phyloP scores from a whole-genome alignment of 2,797 vertebrate species.

The Hylomyscus alleni region DNA sequence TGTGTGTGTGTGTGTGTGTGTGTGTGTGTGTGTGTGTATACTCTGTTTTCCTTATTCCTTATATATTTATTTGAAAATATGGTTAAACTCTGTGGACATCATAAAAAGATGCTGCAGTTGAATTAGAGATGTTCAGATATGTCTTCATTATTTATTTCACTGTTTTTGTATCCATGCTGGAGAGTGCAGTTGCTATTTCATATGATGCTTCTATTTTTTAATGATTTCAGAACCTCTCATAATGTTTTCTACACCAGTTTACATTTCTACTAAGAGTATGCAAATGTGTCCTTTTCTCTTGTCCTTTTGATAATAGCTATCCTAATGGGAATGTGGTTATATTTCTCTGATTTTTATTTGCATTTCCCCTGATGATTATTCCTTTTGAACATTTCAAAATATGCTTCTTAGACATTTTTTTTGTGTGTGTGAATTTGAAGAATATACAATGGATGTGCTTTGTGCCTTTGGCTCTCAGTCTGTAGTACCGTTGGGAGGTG shows the following conservation, averaged over 20 bases:
- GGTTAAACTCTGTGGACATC: neutral
- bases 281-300: neutral
- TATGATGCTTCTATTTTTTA: neutral
- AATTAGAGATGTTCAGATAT: neutral
- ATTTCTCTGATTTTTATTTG: neutral
- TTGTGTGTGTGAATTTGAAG: neutral
- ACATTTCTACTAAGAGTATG: neutral
- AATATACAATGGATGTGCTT: neutral
- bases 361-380: constrained; percentile 3
- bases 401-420: neutral
- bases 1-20: neutral
- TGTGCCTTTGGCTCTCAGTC: neutral
- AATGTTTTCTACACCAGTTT: neutral
- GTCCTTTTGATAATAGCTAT: neutral
- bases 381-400: neutral
- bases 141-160: neutral
- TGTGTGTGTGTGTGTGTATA: no score
- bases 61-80: neutral
- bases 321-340: neutral
- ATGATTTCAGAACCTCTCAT: neutral
- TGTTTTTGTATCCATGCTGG: neutral
- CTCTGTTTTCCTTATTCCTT: neutral
- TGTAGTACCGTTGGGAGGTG: neutral
- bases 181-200: neutral
- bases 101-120: neutral